phyloP scores from a whole-genome alignment of 92 coral and sea anemone species.

The Heliopora coerulea region DNA sequence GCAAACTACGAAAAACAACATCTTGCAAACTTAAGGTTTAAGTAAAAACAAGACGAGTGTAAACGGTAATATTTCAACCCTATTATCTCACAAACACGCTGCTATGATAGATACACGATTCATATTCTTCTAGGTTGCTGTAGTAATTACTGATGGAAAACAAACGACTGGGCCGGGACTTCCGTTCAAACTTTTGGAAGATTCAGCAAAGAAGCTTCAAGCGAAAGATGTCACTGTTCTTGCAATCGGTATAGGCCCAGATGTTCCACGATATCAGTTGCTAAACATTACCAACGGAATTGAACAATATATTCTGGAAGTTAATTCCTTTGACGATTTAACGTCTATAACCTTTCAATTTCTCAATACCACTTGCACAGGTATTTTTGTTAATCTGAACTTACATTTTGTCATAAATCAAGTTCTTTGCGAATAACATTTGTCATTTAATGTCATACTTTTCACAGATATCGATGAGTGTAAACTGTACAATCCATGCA shows the following conservation, averaged over 20 bases:
- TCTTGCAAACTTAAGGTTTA: too few species aligned
- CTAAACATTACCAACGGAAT: conserved; percentile 23
- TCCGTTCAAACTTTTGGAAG: conserved; percentile 7
- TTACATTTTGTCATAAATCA: background rate
- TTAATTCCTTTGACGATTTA: conserved; percentile 10
- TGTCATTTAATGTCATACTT: background rate
- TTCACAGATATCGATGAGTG: conserved; percentile 48
- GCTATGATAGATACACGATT: too few species aligned
- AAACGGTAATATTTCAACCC: too few species aligned
- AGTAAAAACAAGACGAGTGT: too few species aligned
- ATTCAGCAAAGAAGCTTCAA: conserved; percentile 26
- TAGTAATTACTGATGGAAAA: conserved; percentile 24
- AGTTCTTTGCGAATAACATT: background rate
- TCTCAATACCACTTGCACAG: conserved; percentile 25
- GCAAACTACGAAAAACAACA: too few species aligned
- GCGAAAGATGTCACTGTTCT: conserved; percentile 16
- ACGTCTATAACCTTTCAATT: conserved; percentile 4
- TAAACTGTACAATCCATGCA: conserved; percentile 19
- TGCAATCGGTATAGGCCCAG: conserved; percentile 14
- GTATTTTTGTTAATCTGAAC: background rate
- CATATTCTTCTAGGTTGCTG: conserved; percentile 16
- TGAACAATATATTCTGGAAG: conserved; percentile 31
- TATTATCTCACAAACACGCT: too few species aligned
- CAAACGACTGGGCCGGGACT: conserved; percentile 31
- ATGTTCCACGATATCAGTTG: background rate